Evolutionary conservation across 1,140 invertebrate species (phyloP).

Genomic region (Pollicipes pollicipes): DNA sequence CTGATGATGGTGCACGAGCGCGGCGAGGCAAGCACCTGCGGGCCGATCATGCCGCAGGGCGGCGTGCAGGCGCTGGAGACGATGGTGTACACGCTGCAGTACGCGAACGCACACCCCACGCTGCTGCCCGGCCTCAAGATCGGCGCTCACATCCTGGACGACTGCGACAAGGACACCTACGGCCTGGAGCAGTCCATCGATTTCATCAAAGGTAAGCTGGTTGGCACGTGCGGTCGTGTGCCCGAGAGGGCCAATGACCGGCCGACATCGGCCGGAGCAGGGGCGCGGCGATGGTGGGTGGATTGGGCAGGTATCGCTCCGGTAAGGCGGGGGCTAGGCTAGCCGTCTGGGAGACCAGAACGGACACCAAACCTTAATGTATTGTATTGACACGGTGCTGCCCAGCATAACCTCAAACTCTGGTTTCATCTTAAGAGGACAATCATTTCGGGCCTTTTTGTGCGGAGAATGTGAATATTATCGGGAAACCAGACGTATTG

Average conservation of each 20-base stretch:
- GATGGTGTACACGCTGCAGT: constrained; percentile 80
- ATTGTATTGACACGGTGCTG: too few species aligned
- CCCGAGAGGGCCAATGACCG: constrained; percentile 3
- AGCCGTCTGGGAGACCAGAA: too few species aligned
- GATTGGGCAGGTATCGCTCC: too few species aligned
- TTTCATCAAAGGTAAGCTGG: constrained; percentile 79
- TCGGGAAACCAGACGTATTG: too few species aligned
- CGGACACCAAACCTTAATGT: too few species aligned
- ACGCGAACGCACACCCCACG: constrained; percentile 46
- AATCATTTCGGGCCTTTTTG: too few species aligned
- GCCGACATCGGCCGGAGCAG: too few species aligned
- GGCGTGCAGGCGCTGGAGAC: constrained; percentile 71
- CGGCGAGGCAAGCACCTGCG: constrained; percentile 58
- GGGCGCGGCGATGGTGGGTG: too few species aligned
- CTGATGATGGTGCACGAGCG: constrained; percentile 91
- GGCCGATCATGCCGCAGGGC: constrained; percentile 84
- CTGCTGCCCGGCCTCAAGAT: constrained; percentile 55
- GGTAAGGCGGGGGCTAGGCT: too few species aligned
- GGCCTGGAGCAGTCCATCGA: constrained; percentile 89
- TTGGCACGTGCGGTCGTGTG: constrained; percentile 5
- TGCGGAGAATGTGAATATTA: too few species aligned
- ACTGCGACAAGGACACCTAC: constrained; percentile 92
- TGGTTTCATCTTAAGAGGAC: too few species aligned
- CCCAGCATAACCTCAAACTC: too few species aligned
- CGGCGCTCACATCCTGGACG: constrained; percentile 76